These are phyloP conservation scores for Rhadina sibilatrix DNA, from an alignment of 2,113 vertebrate species.

Conservation along the genomic window DNA sequence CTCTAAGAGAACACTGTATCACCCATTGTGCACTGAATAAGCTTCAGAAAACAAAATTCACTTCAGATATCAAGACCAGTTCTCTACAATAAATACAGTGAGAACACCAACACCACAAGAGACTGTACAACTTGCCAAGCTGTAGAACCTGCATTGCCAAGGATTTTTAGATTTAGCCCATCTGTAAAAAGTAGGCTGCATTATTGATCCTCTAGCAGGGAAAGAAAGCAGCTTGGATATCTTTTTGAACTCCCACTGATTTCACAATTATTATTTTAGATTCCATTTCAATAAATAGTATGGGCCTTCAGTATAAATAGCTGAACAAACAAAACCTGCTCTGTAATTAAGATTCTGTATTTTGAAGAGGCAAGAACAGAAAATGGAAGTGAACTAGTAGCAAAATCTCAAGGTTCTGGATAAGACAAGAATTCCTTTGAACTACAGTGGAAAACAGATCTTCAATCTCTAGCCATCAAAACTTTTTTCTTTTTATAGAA, in stretches of 20 bases:
- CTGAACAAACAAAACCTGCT: background rate
- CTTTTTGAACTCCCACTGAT: background rate
- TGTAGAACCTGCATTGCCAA: background rate
- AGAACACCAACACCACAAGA: background rate
- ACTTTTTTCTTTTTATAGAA: background rate
- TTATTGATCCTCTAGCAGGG: background rate
- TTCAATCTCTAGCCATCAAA: background rate
- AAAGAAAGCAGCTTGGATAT: background rate
- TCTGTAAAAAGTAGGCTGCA: background rate
- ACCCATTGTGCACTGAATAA: background rate
- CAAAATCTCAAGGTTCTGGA: background rate
- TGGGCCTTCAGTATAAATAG: background rate
- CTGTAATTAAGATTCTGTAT: background rate
- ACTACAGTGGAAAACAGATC: background rate
- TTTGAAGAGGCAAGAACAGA: background rate
- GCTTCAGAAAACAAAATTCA: background rate
- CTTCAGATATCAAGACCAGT: background rate
- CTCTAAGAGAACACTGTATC: background rate
- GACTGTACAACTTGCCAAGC: background rate
- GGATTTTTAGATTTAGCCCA: background rate
- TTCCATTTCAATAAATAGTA: background rate
- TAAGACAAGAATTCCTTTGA: background rate
- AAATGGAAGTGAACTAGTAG: background rate
- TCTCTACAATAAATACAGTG: background rate
- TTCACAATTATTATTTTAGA: conserved; percentile 23